Evolutionary conservation across 2,113 vertebrate genomes (phyloP), one percentile per base, ranked within the genome.

Genomic region (Clarias macrocephalus): DNA sequence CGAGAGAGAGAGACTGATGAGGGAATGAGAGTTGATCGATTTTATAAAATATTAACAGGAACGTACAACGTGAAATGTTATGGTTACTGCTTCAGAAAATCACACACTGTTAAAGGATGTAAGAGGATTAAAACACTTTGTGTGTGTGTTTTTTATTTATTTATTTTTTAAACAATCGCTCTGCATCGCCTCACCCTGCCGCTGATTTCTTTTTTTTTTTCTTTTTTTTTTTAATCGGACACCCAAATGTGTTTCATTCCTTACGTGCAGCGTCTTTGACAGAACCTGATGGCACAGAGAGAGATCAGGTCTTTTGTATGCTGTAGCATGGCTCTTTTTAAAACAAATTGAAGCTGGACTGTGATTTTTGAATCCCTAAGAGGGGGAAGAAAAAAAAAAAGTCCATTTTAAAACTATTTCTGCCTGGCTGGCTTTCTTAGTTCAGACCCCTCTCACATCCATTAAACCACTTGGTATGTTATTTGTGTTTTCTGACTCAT

Each of bases 401-500:
- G 62, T 68, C 3, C 48, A 48, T 48, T 57, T 86, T 86, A 82
- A 60, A 73, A 66, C 65, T 42, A 33, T 63, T 81, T 66, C 65
- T 30, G 57, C 56, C 48, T 73, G 37, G 19, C 59, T 72, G 54
- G 65, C 52, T 70, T 16, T 48, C 60, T 82, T 73, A 25, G 30
- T 56, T 86, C 60, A 63, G 33, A 66, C 33, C 16, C 25, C 54
- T 28, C 42, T 73, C 25, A 42, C 80, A 82, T 48, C 33, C 56
- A 81, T 60, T 52, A 73, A 72, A 28, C 54, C 80, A 82, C 33
- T 87, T 57, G 48, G 63, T 70, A 72, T 72, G 66, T 30, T 82
- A 56, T 72, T 62, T 54, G 54, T 62, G 57, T 76, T 76, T 75
- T 62, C 30, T 6, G 70, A 60, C 59, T 85, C 33, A 63, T 85